Percentiles rank a stretch among this genome's conserved stretches.
Conservation (phyloP, 2,113 vertebrate genomes). For the Percina caprodes region DNA sequence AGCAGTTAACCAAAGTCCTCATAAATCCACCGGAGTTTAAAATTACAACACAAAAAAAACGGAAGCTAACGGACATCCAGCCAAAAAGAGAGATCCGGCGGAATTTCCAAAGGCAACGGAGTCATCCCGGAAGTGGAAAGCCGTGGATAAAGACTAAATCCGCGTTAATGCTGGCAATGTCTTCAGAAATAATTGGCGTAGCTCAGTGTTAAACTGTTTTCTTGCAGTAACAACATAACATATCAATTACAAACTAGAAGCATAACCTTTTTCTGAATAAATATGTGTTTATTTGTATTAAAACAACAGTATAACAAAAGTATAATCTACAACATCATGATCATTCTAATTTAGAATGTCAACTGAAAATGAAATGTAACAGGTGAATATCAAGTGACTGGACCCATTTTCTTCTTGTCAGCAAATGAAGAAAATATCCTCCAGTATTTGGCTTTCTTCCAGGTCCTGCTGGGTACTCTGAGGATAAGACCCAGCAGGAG, state of each 20-base stretch:
- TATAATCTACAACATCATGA: conserved; percentile 32
- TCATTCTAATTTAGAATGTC: conserved; percentile 31
- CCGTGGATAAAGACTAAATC: no score
- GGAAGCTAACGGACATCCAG: no score
- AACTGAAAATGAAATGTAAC: conserved; percentile 32
- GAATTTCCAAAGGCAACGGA: no score
- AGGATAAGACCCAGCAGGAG: conserved; percentile 20
- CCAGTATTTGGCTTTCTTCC: conserved; percentile 91
- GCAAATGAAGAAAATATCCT: conserved; percentile 98
- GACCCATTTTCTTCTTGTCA: conserved; percentile 38
- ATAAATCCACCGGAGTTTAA: no score
- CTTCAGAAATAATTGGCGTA: background rate
- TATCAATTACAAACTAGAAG: conserved; percentile 16
- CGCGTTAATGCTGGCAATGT: background rate
- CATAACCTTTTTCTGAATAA: conserved; percentile 50
- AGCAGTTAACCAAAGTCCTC: no score
- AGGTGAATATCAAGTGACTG: conserved; percentile 25
- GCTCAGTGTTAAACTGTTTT: conserved; percentile 1
- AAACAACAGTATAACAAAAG: conserved; percentile 13
- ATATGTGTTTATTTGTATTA: conserved; percentile 73
- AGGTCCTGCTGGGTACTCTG: conserved; percentile 75
- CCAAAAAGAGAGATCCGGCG: no score
- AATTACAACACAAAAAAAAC: no score
- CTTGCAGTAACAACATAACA: background rate
- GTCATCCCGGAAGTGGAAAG: no score